phyloP scores from a whole-genome alignment of 1,140 invertebrate species.

The Rhopalosiphum maidis region DNA sequence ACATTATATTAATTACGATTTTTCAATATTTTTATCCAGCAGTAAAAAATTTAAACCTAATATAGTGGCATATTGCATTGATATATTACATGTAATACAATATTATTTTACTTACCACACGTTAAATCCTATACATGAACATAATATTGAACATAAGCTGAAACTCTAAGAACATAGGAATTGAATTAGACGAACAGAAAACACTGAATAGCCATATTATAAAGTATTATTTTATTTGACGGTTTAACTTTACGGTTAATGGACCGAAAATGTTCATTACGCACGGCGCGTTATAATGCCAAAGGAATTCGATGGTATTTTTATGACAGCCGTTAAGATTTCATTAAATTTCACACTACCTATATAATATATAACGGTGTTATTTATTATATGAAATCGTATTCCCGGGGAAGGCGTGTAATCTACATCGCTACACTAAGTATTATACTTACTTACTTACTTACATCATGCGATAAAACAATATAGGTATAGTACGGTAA shows the following conservation, averaged over 20 bases:
- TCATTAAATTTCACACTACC: constrained; percentile 23
- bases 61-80: too few relatives aligned
- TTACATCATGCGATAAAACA: neutral
- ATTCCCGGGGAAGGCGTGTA: neutral
- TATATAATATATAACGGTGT: neutral
- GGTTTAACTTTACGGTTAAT: constrained; percentile 17
- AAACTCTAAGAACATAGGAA: neutral
- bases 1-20: neutral
- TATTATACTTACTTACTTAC: neutral
- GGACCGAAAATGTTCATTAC: neutral
- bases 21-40: neutral
- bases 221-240: constrained; percentile 17
- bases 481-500: neutral
- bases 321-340: constrained; percentile 22
- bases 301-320: neutral
- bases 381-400: constrained; percentile 11
- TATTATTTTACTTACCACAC: neutral
- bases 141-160: neutral
- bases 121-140: neutral
- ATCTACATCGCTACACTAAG: neutral
- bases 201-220: neutral
- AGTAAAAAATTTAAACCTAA: neutral
- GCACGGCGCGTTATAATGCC: neutral
- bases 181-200: neutral
- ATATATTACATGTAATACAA: too few relatives aligned